phyloP scores from a whole-genome alignment of 1,140 invertebrate species.

The Scylla paramamosain region DNA sequence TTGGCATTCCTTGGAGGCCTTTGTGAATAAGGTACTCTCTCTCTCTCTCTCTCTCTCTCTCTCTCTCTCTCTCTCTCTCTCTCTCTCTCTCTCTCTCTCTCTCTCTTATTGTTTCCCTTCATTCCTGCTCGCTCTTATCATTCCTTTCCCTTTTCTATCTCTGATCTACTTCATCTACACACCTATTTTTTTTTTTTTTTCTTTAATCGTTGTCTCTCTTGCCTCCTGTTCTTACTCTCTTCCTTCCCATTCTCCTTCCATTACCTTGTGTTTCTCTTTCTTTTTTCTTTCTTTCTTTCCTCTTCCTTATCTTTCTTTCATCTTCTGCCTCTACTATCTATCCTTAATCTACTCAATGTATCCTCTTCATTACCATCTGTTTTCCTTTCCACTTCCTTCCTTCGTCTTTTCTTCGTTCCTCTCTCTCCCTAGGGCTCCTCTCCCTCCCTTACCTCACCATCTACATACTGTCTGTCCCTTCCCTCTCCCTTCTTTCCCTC shows the following conservation, averaged over 20 bases:
- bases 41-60: slow-evolving; percentile 1
- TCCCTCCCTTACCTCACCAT: neutral
- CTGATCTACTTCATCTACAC: too few relatives aligned
- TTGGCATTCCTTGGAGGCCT: neutral
- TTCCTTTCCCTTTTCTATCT: too few relatives aligned
- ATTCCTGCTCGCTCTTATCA: too few relatives aligned
- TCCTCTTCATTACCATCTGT: neutral
- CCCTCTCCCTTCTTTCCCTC: neutral
- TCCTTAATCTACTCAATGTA: neutral
- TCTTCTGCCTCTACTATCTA: neutral
- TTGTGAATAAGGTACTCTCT: neutral
- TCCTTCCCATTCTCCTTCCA: too few relatives aligned
- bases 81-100: slow-evolving; percentile 35
- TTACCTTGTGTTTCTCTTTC: too few relatives aligned
- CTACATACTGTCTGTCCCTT: neutral
- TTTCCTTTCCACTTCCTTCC: neutral
- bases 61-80: neutral
- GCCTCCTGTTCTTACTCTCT: too few relatives aligned
- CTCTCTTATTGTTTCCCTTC: neutral
- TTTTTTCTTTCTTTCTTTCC: neutral
- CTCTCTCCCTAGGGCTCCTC: neutral
- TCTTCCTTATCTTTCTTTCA: too few relatives aligned
- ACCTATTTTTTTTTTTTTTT: too few relatives aligned
- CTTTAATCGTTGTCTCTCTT: too few relatives aligned
- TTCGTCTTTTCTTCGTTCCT: neutral